Base-by-base conservation (phyloP, 2,113 vertebrate species). In the Tyto alba region DNA sequence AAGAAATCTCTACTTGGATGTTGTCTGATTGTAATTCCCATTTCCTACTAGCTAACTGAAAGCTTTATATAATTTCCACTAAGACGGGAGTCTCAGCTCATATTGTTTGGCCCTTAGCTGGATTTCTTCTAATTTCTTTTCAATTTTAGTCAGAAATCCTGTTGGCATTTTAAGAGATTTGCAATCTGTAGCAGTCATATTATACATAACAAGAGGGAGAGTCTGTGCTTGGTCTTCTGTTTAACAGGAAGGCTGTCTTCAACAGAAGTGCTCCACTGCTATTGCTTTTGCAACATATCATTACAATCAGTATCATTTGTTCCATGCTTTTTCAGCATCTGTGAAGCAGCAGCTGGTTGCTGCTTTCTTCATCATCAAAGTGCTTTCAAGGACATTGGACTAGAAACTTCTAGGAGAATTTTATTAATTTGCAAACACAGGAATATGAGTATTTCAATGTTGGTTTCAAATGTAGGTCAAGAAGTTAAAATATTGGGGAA, bases 271-370 rank as follows among this genome's bases (percentile, higher is more conserved):
- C 89, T 97, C 96, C 83, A 95, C 89, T 89, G 91, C 96, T 86
- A 57, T 67, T 67, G 85, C 92, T 96, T 95, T 77, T 94, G 97
- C 90, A 98, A 96, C 96, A 53, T 98, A 96, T 98, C 97, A 98
- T 98, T 98, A 98, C 97, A 98, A 98, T 98, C 98, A 98, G 97
- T 66, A 91, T 76, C 94, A 52, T 97, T 98, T 98, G 98, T 98
- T 98, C 90, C 92, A 57, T 32, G 92, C 78, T 69, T 96, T 96
- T 95, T 97, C 90, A 97, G 97, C 98, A 98, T 98, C 96, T 98
- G 96, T 96, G 95, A 95, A 95, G 96, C 97, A 96, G 97, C 98
- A 98, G 98, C 98, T 98, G 98, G 97, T 94, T 88, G 92, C 83
- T 94, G 96, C 97, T 98, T 91, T 95, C 97, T 97, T 98, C 96